Percentiles rank a stretch among this genome's conserved stretches.
phyloP scores from a whole-genome alignment of 2,888 invertebrate species.

The Argyra leucocephala region DNA sequence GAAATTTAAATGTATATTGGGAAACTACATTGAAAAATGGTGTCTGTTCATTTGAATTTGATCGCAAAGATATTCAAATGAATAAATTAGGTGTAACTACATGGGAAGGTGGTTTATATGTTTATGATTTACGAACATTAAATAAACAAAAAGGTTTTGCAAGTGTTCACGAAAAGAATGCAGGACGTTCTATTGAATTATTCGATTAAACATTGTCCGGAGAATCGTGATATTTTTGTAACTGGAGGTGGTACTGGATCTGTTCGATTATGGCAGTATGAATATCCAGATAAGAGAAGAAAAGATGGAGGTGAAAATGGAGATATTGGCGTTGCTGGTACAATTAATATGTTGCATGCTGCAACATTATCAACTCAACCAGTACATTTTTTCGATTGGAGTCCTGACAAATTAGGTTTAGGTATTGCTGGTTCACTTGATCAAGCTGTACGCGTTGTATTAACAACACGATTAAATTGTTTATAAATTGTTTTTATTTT shows the following conservation, averaged over 20 bases:
- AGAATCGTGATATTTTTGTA: constrained; percentile 85
- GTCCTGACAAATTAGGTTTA: constrained; percentile 77
- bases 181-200: constrained; percentile 41
- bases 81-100: constrained; percentile 89
- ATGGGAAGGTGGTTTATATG: constrained; percentile 78
- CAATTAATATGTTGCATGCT: constrained; percentile 66
- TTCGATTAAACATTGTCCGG: constrained; percentile 73
- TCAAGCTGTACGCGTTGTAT: constrained; percentile 74
- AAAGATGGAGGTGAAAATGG: constrained; percentile 62
- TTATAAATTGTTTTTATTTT: neutral
- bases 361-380: constrained; percentile 77
- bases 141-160: constrained; percentile 81
- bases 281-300: constrained; percentile 70
- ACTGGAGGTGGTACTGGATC: constrained; percentile 86
- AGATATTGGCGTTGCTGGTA: constrained; percentile 67
- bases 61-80: constrained; percentile 87
- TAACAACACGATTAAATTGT: constrained; percentile 76
- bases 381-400: constrained; percentile 84
- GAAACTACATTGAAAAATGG: constrained; percentile 89
- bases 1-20: constrained; percentile 75
- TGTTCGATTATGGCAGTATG: constrained; percentile 92
- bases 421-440: constrained; percentile 86
- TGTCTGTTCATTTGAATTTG: constrained; percentile 80
- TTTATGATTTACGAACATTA: constrained; percentile 81
- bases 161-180: constrained; percentile 46